Percentiles rank a stretch among this genome's conserved stretches.
phyloP scores from a whole-genome alignment of 2,888 invertebrate genomes.

The Lycaena phlaeas region DNA sequence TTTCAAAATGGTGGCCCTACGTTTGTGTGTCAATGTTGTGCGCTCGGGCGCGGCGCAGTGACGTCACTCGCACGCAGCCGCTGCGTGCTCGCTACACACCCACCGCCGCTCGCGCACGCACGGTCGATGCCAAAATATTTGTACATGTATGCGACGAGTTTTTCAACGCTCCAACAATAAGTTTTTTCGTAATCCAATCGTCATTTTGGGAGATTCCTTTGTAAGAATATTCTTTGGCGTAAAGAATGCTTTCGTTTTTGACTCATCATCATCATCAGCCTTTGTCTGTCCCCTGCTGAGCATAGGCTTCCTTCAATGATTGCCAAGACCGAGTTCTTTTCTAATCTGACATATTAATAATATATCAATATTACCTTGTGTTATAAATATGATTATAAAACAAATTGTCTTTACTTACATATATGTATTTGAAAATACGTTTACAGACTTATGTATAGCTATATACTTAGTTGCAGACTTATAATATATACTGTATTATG shows the following conservation, averaged over 20 bases:
- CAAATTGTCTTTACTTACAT: too few species aligned
- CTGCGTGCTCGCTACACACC: slow-evolving; percentile 27
- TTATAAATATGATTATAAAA: too few species aligned
- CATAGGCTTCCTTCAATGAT: too few species aligned
- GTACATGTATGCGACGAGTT: not conserved
- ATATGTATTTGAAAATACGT: too few species aligned
- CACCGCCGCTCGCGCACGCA: slow-evolving; percentile 17
- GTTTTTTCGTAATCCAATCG: not conserved
- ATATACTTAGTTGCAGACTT: too few species aligned
- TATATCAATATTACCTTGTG: too few species aligned
- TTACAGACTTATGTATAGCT: too few species aligned
- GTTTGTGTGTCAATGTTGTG: slow-evolving; percentile 25
- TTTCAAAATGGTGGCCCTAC: slow-evolving; percentile 4
- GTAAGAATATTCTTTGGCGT: not conserved
- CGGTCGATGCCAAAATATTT: slow-evolving; percentile 12
- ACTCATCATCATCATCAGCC: too few species aligned
- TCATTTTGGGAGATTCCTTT: not conserved
- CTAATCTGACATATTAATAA: too few species aligned
- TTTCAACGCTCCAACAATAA: not conserved
- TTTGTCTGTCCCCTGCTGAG: too few species aligned
- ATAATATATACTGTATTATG: too few species aligned
- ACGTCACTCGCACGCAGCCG: slow-evolving; percentile 33
- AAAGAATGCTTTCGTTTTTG: not conserved
- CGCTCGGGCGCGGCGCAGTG: slow-evolving; percentile 31
- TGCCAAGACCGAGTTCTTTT: too few species aligned